phyloP scores from a whole-genome alignment of 1,140 invertebrate species.

The Camponotus pennsylvanicus region DNA sequence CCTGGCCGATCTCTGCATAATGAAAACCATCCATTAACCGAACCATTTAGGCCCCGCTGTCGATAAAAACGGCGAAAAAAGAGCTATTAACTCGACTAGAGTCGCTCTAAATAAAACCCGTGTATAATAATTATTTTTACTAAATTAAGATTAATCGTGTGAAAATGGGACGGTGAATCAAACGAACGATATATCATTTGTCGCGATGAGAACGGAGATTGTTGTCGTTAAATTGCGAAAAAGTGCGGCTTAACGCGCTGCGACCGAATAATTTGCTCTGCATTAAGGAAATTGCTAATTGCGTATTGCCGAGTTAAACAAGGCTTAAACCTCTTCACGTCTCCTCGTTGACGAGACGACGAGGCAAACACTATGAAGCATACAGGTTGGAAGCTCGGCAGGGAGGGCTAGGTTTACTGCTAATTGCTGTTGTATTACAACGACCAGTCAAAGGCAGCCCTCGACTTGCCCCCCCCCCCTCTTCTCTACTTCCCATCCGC shows the following conservation, averaged over 20 bases:
- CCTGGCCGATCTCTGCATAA: conserved; percentile 75
- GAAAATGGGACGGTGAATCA: neutral
- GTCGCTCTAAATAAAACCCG: conserved; percentile 63
- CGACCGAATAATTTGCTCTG: conserved; percentile 56
- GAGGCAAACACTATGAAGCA: conserved; percentile 70
- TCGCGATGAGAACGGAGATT: neutral
- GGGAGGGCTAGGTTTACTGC: conserved; percentile 76
- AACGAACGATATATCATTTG: neutral
- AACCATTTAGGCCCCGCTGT: conserved; percentile 40
- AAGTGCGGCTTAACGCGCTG: conserved; percentile 8
- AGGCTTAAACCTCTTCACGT: conserved; percentile 73
- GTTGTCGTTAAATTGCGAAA: conserved; percentile 31
- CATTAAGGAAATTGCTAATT: conserved; percentile 69
- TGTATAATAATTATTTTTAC: conserved; percentile 60
- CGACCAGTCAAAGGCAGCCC: conserved; percentile 76
- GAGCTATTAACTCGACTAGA: conserved; percentile 65
- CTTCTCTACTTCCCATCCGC: conserved; percentile 33
- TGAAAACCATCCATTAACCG: conserved; percentile 71
- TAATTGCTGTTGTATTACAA: conserved; percentile 79
- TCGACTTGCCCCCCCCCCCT: conserved; percentile 66
- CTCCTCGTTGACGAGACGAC: conserved; percentile 69
- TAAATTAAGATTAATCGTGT: conserved; percentile 43
- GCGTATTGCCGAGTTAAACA: conserved; percentile 72
- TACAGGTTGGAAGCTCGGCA: conserved; percentile 68
- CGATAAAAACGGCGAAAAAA: conserved; percentile 27